phyloP scores from a whole-genome alignment of 92 coral and sea anemone genomes.

The Zoanthus solanderi region DNA sequence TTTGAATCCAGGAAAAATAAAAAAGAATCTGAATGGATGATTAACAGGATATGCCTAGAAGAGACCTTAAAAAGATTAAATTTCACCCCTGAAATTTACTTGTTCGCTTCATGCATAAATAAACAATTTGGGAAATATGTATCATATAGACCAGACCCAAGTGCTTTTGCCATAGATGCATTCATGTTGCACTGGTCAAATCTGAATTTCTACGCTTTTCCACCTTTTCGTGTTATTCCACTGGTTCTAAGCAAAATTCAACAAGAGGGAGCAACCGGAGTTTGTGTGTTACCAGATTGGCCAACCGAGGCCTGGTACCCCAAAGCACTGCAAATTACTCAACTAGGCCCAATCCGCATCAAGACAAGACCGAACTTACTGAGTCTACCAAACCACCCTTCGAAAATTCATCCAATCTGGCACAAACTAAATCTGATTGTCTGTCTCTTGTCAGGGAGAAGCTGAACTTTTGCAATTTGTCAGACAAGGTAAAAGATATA shows the following conservation, averaged over 20 bases:
- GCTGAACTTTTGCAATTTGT: not conserved
- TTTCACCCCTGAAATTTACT: conserved; percentile 34
- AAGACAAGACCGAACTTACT: conserved; percentile 35
- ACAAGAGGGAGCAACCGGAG: conserved; percentile 16
- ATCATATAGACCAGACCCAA: conserved; percentile 49
- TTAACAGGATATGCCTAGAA: not conserved
- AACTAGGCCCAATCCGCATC: not conserved
- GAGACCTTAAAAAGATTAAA: conserved; percentile 14
- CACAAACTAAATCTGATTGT: conserved; percentile 34
- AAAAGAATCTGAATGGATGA: conserved; percentile 44
- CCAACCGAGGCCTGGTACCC: conserved; percentile 47
- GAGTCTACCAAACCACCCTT: conserved; percentile 49
- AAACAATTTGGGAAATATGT: conserved; percentile 44
- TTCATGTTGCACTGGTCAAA: conserved; percentile 25
- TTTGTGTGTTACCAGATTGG: conserved; percentile 42
- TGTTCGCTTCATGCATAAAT: conserved; percentile 58
- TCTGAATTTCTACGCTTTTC: conserved; percentile 33
- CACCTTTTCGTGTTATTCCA: conserved; percentile 47
- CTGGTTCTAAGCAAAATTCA: conserved; percentile 36
- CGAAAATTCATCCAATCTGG: conserved; percentile 42
- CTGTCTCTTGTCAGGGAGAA: not conserved
- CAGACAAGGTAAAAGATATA: conserved; percentile 2
- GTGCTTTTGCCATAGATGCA: conserved; percentile 38
- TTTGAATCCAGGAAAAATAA: conserved; percentile 25
- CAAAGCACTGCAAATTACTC: not conserved